Conservation (phyloP, 2,888 invertebrate species). For the Seira ritae region DNA sequence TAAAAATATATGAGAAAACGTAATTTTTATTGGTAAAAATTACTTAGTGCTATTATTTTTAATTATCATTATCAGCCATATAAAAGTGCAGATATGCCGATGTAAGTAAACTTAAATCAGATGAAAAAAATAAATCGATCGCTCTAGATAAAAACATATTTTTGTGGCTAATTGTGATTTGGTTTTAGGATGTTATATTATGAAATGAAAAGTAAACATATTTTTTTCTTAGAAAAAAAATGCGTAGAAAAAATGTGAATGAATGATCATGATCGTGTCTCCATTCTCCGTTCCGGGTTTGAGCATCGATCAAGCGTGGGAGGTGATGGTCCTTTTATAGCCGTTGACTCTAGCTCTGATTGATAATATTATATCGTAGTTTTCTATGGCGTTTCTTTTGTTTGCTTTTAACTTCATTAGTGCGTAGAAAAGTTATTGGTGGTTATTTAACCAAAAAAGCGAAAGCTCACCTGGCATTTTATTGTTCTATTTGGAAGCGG, state of each 20-base stretch:
- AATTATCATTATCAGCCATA: background rate
- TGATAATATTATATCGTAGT: background rate
- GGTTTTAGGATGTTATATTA: background rate
- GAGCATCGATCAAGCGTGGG: conserved; percentile 19
- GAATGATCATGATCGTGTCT: conserved; percentile 11
- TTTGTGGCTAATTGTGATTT: conserved; percentile 3
- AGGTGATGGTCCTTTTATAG: conserved; percentile 12
- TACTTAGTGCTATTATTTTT: too few species aligned
- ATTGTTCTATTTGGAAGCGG: too few species aligned
- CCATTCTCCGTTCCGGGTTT: conserved; percentile 12
- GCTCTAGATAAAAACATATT: background rate
- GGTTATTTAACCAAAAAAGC: background rate
- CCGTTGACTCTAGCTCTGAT: too few species aligned
- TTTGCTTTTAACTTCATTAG: conserved; percentile 5
- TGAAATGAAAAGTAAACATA: background rate
- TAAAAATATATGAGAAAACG: background rate
- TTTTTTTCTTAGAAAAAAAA: background rate
- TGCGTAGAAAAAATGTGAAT: conserved; percentile 11
- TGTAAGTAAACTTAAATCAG: too few species aligned
- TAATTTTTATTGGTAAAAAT: background rate
- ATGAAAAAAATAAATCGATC: too few species aligned
- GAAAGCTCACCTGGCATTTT: conserved; percentile 8
- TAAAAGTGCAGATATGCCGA: background rate
- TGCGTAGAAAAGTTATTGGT: background rate
- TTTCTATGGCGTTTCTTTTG: conserved; percentile 14